Conservation (phyloP, 2,797 vertebrate species). For the Cercopithecus hamlyni region DNA sequence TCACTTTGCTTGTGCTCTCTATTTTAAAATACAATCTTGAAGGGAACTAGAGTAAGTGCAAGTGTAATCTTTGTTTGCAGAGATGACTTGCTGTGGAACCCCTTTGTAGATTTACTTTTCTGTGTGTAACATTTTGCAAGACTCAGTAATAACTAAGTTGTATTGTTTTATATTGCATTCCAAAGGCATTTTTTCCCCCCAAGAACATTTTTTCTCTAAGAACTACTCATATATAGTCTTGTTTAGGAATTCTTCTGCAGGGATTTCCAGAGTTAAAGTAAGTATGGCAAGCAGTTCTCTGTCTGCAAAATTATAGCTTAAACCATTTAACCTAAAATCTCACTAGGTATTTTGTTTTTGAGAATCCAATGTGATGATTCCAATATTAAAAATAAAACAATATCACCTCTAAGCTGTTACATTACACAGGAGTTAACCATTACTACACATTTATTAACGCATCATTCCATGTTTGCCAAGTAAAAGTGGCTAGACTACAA, state of each 20-base stretch:
- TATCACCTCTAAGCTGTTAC: background rate
- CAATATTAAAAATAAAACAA: background rate
- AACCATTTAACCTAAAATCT: background rate
- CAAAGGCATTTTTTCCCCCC: background rate
- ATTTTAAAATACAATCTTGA: slow-evolving; percentile 22
- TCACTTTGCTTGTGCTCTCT: background rate
- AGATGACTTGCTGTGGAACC: background rate
- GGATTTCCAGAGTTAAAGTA: slow-evolving; percentile 3
- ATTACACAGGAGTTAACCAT: background rate
- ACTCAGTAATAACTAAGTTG: background rate
- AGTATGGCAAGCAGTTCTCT: background rate
- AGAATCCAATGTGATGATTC: background rate
- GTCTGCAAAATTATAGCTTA: background rate
- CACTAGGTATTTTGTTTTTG: background rate
- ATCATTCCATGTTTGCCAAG: background rate
- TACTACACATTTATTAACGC: background rate
- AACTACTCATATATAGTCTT: background rate
- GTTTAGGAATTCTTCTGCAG: background rate
- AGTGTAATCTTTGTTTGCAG: background rate
- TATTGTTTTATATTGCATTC: background rate
- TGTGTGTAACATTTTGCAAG: background rate
- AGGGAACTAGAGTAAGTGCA: background rate
- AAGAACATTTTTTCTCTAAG: background rate
- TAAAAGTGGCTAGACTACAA: background rate
- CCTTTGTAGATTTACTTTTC: background rate